Base-by-base conservation (phyloP, 1,140 invertebrate species). In the Aphidius ervi region DNA sequence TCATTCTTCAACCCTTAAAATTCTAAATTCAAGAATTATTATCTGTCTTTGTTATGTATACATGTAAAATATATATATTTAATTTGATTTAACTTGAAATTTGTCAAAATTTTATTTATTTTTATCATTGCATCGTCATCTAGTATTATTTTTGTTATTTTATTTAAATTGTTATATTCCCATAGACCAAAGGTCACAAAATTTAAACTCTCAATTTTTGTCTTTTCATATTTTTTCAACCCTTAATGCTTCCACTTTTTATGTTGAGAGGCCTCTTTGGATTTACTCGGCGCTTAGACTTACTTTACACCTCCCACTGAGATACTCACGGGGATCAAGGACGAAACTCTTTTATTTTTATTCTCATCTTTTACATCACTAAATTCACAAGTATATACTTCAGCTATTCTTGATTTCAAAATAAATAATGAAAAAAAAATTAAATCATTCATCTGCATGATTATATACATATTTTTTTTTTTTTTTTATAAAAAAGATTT, bases 231-330 rank as follows among this genome's bases (percentile, higher is more conserved):
- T 31, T 31, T 31, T 31, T 31, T 31, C 23, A 31, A 31, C 23
- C 23, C 23, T 31, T 31, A 31, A 31, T 31, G 23, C 23, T 31
- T 31, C 23, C 1, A 31, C 23, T 31, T 31, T 31, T 31, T 4
- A 31, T 31, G 23, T 31, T 31, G 23, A 31, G 23, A 31, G 23
- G 23, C 23, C 49, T 55, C 56, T 39, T 49, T 49, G 58, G 62
- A 63, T 63, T 60, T 60, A 60, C 58, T 40, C 45, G 43, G 39
- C 54, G 47, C 58, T 57, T 53, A 60, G 48, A 63, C 45, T 56
- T 60, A 63, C 62, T 63, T 58, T 63, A 55, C 37, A 59, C 47
- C 60, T 57, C 16, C 52, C 60, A 37, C 37, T 58, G 56, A 57
- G 56, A 50, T 54, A 62, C 60, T 57, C 55, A 54, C 52, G 52